Evolutionary conservation across 2,888 invertebrate genomes (phyloP), one percentile per base, ranked within the genome.

Genomic region (Neoitamus cyanurus): DNA sequence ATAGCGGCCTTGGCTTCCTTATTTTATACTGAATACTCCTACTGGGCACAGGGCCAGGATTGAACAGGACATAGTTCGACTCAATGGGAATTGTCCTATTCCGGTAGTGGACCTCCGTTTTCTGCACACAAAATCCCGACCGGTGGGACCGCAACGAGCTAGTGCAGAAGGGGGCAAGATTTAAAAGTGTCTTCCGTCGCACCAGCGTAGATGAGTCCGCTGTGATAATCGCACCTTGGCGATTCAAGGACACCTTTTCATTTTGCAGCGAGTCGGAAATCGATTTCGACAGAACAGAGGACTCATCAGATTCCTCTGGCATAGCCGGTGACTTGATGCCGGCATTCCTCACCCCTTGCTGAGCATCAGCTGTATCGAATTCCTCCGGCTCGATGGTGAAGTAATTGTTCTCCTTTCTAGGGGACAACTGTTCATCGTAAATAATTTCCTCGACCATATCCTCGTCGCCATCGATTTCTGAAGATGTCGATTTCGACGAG

Each of bases 391-490:
- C 91, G 34, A 91, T 90, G 36, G 90, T 89, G 87, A 91, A 91
- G 80, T 91, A 91, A 86, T 91, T 91, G 83, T 91, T 85, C 31
- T 86, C 85, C 20, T 31, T 36, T 13, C 73, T 58, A 3, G 86
- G 84, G 20, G 87, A 88, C n/a, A n/a, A n/a, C 1, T 90, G 89
- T 28, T 90, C 89, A 77, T 91, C 90, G 77, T 91, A 91, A 37
- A 91, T 91, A 11, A 91, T 90, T 86, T 91, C 91, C 6, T 90
- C 90, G 85, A 91, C 90, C 75, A 89, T 86, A 75, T 91, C 91
- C 69, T 91, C 91, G 31, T 88, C 89, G 85, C 89, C 89, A 31
- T 89, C 89, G 72, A 89, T 86, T 84, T 90, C 77, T 25, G 77
- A 77, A 28, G 37, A 42, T 77, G 77, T 37, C 28, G 42, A 28